These are phyloP conservation scores for Bos indicus DNA, from an alignment of 2,113 vertebrate genomes.

Conservation along the genomic window DNA sequence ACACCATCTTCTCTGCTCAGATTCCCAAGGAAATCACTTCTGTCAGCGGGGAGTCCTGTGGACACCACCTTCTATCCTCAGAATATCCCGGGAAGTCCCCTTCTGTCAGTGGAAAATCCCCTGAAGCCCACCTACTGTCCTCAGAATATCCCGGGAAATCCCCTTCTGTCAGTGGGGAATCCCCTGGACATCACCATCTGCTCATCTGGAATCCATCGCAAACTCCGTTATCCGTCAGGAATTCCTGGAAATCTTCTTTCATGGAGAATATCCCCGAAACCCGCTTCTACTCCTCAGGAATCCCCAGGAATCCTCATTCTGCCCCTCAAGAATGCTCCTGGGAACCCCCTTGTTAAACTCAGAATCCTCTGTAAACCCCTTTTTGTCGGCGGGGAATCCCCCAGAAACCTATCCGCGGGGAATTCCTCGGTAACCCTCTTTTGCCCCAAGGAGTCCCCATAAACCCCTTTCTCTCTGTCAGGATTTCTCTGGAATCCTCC, in stretches of 20 bases:
- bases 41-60: no score
- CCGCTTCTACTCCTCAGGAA: neutral
- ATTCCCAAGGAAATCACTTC: no score
- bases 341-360: neutral
- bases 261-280: neutral
- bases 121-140: rapidly evolving
- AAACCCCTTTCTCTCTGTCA: neutral
- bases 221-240: neutral
- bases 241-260: neutral
- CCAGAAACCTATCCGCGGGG: rapidly evolving
- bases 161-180: neutral
- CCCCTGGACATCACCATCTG: neutral
- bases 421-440: neutral
- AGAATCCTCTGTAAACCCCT: neutral
- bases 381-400: rapidly evolving
- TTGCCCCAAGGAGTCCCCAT: neutral
- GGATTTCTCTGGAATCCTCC: neutral
- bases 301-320: neutral
- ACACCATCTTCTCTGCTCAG: no score
- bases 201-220: rapidly evolving
- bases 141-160: rapidly evolving
- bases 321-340: neutral
- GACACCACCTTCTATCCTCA: no score
- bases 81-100: rapidly evolving
- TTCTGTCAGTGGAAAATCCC: neutral